Conservation (phyloP, 92 coral and sea anemone genomes). For the Heteractis magnifica region DNA sequence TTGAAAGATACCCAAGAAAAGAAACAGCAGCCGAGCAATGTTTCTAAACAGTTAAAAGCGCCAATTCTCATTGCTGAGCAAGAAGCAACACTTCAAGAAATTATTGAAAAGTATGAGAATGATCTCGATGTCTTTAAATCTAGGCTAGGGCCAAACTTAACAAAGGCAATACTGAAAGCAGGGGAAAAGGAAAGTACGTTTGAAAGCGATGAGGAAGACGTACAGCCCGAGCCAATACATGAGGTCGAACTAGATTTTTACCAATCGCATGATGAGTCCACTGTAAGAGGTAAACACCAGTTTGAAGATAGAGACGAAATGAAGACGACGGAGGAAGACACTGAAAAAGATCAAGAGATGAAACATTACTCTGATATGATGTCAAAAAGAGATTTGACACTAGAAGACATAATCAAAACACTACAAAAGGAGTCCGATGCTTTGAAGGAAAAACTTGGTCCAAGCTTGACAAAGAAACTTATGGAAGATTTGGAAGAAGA, state of each 20-base stretch:
- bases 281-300: background rate
- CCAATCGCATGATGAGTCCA: background rate
- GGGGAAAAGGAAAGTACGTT: background rate
- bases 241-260: background rate
- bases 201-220: background rate
- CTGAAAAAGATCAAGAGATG: background rate
- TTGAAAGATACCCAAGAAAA: background rate
- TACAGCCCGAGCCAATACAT: background rate
- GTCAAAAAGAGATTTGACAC: background rate
- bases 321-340: background rate
- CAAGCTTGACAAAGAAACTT: slow-evolving; percentile 7
- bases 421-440: background rate
- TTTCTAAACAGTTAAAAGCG: background rate
- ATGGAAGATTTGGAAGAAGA: background rate
- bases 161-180: background rate
- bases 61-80: slow-evolving; percentile 6
- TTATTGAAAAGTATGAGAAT: slow-evolving; percentile 43
- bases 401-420: slow-evolving; percentile 3
- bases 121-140: slow-evolving; percentile 30
- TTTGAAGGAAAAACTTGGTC: slow-evolving; percentile 27
- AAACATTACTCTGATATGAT: background rate
- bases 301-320: background rate
- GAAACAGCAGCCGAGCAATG: background rate
- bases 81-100: slow-evolving; percentile 47
- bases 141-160: slow-evolving; percentile 24